Base-by-base conservation (phyloP, 1,140 invertebrate species). In the Atta colombica region DNA sequence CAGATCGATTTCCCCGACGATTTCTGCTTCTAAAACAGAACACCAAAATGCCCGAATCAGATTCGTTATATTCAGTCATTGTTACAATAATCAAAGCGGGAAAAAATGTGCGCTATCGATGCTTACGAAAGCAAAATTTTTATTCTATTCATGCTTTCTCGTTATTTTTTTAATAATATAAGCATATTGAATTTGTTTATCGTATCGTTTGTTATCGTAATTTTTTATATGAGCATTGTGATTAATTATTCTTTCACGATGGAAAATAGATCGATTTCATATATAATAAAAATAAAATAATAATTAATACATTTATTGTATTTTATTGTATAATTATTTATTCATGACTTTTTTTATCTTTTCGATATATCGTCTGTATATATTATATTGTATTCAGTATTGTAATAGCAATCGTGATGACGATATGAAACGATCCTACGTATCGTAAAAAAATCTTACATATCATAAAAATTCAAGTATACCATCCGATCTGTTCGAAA, bases 21-120 rank as follows among this genome's bases (percentile, higher is more conserved):
- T 93, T 94, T 94, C 90, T 95, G 94, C 92, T 94, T 94, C 94
- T 95, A 92, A 90, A 95, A 95, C 91, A 94, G 89, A 94, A 94
- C 82, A 87, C 21, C 77, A 91, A 91, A 91, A 89, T 87, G 49
- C 89, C 88, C 85, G 85, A 63, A 61, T 90, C 58, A 90, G 87
- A 88, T 86, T 88, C 74, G 68, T 65, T 60, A 85, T n/a, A 49
- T 85, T 35, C 31, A 61, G 45, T 84, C n/a, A 65, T 45, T 82
- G 31, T n/a, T 39, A 55, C 39, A n/a, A 69, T 89, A 60, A 61
- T 71, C 25, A 39, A 58, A 81, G 49, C 31, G 31, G 16, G 5
- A 39, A 25, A 81, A 4, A 25, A n/a, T 39, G 14, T n/a, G 65
- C n/a, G 21, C 65, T 14, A 71, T 58, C 28, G 10, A 25, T 31